Conservation (phyloP, 2,113 vertebrate genomes). For the Myrmecophaga tridactyla region DNA sequence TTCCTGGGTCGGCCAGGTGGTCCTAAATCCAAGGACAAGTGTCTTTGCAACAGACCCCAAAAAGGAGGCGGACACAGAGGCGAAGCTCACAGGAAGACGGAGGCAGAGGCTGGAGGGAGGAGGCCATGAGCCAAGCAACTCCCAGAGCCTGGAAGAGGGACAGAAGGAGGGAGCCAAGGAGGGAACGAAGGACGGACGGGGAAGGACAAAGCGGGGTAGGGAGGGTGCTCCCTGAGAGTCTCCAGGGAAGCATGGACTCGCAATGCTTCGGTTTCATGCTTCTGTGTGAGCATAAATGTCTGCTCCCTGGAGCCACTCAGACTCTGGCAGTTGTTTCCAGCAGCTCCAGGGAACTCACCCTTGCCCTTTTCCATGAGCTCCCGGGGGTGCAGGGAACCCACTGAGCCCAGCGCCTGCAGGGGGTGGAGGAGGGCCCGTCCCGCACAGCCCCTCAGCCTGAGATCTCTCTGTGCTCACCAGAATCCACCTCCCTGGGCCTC, state of each 20-base stretch:
- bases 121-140: fast-evolving
- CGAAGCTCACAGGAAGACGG: no score
- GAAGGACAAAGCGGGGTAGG: no score
- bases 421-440: fast-evolving
- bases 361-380: no score
- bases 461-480: fast-evolving
- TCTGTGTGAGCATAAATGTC: fast-evolving
- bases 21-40: neutral
- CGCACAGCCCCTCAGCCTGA: fast-evolving
- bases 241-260: fast-evolving
- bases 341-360: fast-evolving
- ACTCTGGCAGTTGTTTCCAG: fast-evolving
- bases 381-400: no score
- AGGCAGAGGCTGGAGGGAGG: fast-evolving
- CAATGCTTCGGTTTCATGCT: no score
- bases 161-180: no score
- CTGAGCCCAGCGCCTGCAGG: neutral
- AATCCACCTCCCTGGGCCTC: neutral
- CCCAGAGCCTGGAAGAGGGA: no score
- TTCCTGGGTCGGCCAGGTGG: no score
- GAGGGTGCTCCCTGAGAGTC: neutral
- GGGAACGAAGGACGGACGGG: no score
- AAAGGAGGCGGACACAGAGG: neutral
- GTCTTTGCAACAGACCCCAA: neutral
- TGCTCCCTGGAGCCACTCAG: fast-evolving